Base-by-base conservation (phyloP, 2,888 invertebrate species). In the Halocaridina rubra region DNA sequence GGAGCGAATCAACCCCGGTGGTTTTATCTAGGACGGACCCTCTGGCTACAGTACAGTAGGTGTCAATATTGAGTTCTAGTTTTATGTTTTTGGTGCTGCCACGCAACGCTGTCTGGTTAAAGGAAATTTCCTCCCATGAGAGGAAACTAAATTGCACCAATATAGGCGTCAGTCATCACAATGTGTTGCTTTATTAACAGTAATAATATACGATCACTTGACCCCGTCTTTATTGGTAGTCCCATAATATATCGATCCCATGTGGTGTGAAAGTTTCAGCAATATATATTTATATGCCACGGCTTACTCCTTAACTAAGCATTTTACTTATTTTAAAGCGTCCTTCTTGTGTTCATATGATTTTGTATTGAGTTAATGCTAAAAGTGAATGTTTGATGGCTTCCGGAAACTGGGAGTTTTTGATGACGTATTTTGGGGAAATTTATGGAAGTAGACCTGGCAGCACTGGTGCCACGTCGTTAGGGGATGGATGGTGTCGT, bases 1-100 rank as follows among this genome's bases (percentile, higher is more conserved):
- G 86, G 86, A 86, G 86, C 76, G 59, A 72, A 53, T 39, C 30
- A 32, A 71, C 69, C 75, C 39, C 33, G 61, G 69, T 82, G 80
- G 81, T 76, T 79, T 81, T 71, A 46, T 82, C 33, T 86, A 81
- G 86, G 86, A 86, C 86, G 82, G 86, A 86, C 80, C 82, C 80
- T 39, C 72, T 59, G 80, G 86, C 75, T 74, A 64, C 86, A 86
- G 86, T 86, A 79, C 81, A 86, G 86, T 86, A 59, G 82, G 86
- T 86, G 33, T 16, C 24, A 75, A 53, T n/a, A 24, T 19, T 72
- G n/a, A 10, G 30, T 32, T 13, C 4, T 16, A 46, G 39, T 57
- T 33, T 46, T 33, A 67, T 24, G 78, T 64, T 33, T 33, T n/a
- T 5, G 13, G 46, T 33, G 67, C 8, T 53, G 10, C 1, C 5